A percentile compares a stretch with the other conserved stretches of the same genome.
These are phyloP conservation scores for Campoletis sonorensis DNA, from an alignment of 1,140 invertebrate species.

Conservation along the genomic window DNA sequence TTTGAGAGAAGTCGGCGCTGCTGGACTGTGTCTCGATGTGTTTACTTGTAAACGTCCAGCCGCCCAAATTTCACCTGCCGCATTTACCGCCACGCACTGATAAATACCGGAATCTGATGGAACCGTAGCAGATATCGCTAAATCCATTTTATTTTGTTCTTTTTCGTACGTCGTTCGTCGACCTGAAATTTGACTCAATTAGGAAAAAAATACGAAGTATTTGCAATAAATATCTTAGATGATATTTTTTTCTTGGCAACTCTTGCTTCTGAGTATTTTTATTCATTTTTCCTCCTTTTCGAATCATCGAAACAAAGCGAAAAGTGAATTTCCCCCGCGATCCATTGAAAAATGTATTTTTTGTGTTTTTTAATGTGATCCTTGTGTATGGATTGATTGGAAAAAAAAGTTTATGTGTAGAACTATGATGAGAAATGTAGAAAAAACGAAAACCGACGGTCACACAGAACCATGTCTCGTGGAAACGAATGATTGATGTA, in stretches of 20 bases:
- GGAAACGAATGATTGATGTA: too few relatives aligned
- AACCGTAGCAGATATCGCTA: conserved; percentile 82
- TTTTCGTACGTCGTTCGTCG: conserved; percentile 76
- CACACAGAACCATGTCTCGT: too few relatives aligned
- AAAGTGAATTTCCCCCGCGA: too few relatives aligned
- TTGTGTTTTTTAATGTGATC: too few relatives aligned
- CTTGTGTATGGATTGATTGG: too few relatives aligned
- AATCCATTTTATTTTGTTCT: conserved; percentile 74
- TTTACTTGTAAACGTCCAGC: conserved; percentile 78
- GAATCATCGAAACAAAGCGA: too few relatives aligned
- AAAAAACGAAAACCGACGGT: background rate
- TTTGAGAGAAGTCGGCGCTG: conserved; percentile 78
- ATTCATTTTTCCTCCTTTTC: too few relatives aligned
- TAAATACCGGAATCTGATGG: conserved; percentile 84
- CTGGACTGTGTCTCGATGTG: conserved; percentile 76
- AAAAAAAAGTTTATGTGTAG: too few relatives aligned
- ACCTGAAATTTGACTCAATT: conserved; percentile 62
- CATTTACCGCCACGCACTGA: conserved; percentile 86
- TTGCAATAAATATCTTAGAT: too few relatives aligned
- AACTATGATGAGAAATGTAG: background rate
- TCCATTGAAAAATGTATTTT: too few relatives aligned
- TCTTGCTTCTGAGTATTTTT: too few relatives aligned
- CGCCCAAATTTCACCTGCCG: conserved; percentile 80
- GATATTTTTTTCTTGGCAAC: too few relatives aligned
- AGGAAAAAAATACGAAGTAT: background rate